phyloP scores from a whole-genome alignment of 2,113 vertebrate genomes.

The Seriola aureovittata region DNA sequence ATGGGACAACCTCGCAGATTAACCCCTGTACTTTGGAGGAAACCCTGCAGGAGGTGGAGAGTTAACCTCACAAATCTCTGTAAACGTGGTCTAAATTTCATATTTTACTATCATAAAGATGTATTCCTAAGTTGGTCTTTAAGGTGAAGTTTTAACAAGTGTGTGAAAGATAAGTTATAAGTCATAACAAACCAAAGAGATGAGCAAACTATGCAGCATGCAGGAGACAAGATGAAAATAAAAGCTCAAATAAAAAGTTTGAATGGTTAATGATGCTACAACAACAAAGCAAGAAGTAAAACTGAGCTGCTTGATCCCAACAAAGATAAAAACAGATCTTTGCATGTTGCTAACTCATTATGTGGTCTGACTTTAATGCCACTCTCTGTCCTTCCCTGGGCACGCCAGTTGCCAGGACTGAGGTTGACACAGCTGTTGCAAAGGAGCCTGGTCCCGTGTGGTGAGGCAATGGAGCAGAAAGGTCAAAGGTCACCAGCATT shows the following conservation, averaged over 20 bases:
- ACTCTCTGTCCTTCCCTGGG: slow-evolving; percentile 77
- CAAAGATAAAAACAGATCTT: slow-evolving; percentile 29
- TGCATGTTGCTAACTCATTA: slow-evolving; percentile 77
- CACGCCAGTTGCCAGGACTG: slow-evolving; percentile 81
- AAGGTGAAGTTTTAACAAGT: neutral
- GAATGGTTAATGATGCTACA: neutral
- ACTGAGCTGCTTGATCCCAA: slow-evolving; percentile 20
- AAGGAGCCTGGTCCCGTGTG: slow-evolving; percentile 71
- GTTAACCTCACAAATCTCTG: neutral
- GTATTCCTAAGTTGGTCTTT: neutral
- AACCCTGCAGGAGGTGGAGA: slow-evolving; percentile 12
- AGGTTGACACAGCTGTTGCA: slow-evolving; percentile 87
- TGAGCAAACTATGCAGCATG: neutral
- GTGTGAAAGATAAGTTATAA: neutral
- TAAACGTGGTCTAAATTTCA: neutral
- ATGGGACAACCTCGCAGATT: slow-evolving; percentile 38
- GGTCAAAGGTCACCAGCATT: slow-evolving; percentile 81
- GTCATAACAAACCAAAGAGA: neutral
- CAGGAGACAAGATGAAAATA: neutral
- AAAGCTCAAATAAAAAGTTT: neutral
- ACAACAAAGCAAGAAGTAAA: neutral
- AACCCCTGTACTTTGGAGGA: slow-evolving; percentile 26
- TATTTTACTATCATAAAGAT: neutral
- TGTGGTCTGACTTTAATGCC: slow-evolving; percentile 68
- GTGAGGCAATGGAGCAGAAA: slow-evolving; percentile 77